Conservation (phyloP, 2,797 vertebrate species). For the Cyprinella venusta region DNA sequence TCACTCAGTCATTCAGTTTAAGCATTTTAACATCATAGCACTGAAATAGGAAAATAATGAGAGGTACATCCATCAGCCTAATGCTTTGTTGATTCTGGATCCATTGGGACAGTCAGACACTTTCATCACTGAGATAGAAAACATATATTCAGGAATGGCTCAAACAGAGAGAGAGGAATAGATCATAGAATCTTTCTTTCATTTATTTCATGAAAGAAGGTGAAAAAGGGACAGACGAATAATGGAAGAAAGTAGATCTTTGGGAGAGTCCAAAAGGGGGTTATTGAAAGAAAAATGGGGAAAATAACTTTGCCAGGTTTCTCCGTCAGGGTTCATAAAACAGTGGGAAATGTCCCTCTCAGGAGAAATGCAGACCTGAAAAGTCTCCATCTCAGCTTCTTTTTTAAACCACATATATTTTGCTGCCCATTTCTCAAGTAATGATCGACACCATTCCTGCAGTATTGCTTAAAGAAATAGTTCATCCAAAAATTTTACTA, state of each 20-base stretch:
- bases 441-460: neutral
- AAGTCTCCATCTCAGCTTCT: slow-evolving; percentile 41
- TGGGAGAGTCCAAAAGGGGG: neutral
- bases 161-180: slow-evolving; percentile 28
- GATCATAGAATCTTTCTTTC: slow-evolving; percentile 15
- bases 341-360: slow-evolving; percentile 38
- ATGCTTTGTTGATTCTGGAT: slow-evolving; percentile 41
- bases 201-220: slow-evolving; percentile 16
- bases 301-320: slow-evolving; percentile 12
- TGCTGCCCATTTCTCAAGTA: neutral
- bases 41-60: slow-evolving; percentile 34
- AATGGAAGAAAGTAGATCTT: slow-evolving; percentile 20
- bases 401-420: neutral
- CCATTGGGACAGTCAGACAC: slow-evolving; percentile 2
- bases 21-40: slow-evolving; percentile 34
- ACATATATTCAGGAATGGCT: slow-evolving; percentile 25
- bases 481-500: neutral
- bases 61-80: slow-evolving; percentile 32
- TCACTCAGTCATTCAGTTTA: slow-evolving; percentile 34
- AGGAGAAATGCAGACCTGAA: slow-evolving; percentile 15
- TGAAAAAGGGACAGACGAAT: neutral
- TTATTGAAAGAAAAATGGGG: neutral
- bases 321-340: slow-evolving; percentile 20
- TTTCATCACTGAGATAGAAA: slow-evolving; percentile 38
- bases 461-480: neutral